These are phyloP conservation scores for Gymnoscelis rufifasciata DNA, from an alignment of 2,888 invertebrate genomes.

Conservation along the genomic window DNA sequence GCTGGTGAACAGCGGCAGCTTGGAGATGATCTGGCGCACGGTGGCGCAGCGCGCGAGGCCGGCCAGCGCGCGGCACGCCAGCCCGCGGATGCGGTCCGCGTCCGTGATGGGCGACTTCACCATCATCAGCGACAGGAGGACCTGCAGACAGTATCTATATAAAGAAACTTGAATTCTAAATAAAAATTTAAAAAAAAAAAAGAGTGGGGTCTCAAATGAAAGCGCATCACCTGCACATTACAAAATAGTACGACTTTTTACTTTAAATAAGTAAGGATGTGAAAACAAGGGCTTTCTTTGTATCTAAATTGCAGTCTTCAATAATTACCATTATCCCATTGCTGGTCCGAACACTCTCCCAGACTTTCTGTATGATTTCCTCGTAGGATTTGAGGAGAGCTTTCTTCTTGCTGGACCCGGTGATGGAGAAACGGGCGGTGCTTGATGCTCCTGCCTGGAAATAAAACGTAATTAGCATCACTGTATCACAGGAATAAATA, in stretches of 20 bases:
- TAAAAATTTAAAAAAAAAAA: too few relatives aligned
- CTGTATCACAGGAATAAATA: too few relatives aligned
- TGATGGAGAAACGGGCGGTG: conserved; percentile 64
- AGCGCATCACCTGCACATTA: too few relatives aligned
- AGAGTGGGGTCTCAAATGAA: too few relatives aligned
- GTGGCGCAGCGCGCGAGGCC: conserved; percentile 96
- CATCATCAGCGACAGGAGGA: conserved; percentile 91
- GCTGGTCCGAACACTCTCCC: conserved; percentile 95
- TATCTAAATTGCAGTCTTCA: too few relatives aligned
- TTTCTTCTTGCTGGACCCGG: conserved; percentile 80
- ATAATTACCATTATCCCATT: conserved; percentile 99
- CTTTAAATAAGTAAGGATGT: too few relatives aligned
- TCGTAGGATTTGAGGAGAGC: conserved; percentile 84
- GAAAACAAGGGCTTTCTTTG: too few relatives aligned
- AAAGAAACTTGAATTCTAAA: too few relatives aligned
- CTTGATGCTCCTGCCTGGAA: conserved; percentile 60
- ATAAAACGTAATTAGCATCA: neutral
- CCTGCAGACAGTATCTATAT: conserved; percentile 58
- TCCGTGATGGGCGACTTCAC: conserved; percentile 97
- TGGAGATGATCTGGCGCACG: conserved; percentile 95
- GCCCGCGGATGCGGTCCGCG: conserved; percentile 95
- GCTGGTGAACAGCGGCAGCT: conserved; percentile 94
- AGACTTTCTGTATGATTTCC: conserved; percentile 93
- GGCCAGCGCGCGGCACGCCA: conserved; percentile 95
- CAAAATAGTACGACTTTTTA: too few relatives aligned